These are phyloP conservation scores for Pemphigus obesinymphae DNA, from an alignment of 1,140 invertebrate genomes.

Conservation along the genomic window DNA sequence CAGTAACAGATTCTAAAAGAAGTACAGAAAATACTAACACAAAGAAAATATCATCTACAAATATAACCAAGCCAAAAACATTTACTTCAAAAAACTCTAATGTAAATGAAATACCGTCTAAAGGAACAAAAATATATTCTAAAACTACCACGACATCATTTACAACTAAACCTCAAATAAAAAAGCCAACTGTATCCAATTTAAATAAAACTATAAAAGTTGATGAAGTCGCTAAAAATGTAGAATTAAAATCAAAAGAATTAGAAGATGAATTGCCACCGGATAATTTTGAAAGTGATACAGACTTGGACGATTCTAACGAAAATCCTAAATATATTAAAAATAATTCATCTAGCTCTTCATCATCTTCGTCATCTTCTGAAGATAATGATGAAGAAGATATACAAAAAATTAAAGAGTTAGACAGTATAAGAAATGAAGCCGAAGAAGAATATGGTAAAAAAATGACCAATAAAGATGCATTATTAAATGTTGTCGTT, in stretches of 20 bases:
- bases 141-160: neutral
- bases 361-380: conserved; percentile 35
- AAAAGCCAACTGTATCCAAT: neutral
- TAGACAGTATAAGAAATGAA: conserved; percentile 43
- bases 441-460: conserved; percentile 44
- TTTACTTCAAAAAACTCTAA: neutral
- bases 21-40: neutral
- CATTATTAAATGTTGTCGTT: conserved; percentile 53
- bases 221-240: neutral
- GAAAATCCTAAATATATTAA: conserved; percentile 38
- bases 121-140: neutral
- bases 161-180: neutral
- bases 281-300: conserved; percentile 46
- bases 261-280: conserved; percentile 48
- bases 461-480: conserved; percentile 42
- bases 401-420: conserved; percentile 42
- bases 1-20: neutral
- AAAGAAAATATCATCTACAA: neutral
- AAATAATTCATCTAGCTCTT: conserved; percentile 8
- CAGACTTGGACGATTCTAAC: conserved; percentile 44
- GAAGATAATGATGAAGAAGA: conserved; percentile 7
- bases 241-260: conserved; percentile 42
- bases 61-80: neutral
- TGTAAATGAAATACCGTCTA: neutral
- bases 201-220: neutral